Base-by-base conservation (phyloP, 2,113 vertebrate species). In the Zapus hudsonius region DNA sequence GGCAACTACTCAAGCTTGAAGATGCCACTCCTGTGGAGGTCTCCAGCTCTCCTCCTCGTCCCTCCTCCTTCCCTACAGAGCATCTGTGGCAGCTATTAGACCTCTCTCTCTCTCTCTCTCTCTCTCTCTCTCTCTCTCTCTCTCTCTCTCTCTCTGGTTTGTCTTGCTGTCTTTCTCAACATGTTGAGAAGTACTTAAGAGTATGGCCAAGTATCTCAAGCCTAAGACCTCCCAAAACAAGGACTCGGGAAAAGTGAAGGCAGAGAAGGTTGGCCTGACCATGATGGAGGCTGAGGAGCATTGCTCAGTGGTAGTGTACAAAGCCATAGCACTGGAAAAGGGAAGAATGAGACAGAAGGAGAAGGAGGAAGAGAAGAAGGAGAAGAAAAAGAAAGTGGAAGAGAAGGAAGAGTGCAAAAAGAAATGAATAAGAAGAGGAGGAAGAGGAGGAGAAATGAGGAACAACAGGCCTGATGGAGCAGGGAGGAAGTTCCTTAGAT, bases 371-470 rank as follows among this genome's bases (percentile, higher is more conserved):
- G 38, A 44, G 38, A 44, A 83, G 16, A 19, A 70, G 52, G 19
- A 3, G 44, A 22, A 15, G 29, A 27, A 42, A 11, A 7, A 31
- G 27, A 59, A 61, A 11, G 36, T 5, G 33, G 52, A 52, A 38
- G n/a, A 83, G 16, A 19, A 70, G 6, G 20, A n/a, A 52, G 11
- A 52, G 33, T 9, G 66, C 20, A 19, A 33, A 22, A 27, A 12
- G 52, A 11, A 36, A 0, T 2, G 5, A 1, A 78, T 3, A 2
- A 47, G 17, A 15, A 20, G 36, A 40, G 17, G 7, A 31, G 20
- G 57, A 61, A 12, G 36, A 9, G 33, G 31, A 44, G 75, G 16
- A 29, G 66, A 25, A 29, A 33, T 31, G 52, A 27, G 31, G 36
- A 33, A 8, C 11, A 29, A 33, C 5, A 38, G 36, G 38, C 33